Base-by-base conservation (phyloP, 1,140 invertebrate species). In the Nasonia longicornis region DNA sequence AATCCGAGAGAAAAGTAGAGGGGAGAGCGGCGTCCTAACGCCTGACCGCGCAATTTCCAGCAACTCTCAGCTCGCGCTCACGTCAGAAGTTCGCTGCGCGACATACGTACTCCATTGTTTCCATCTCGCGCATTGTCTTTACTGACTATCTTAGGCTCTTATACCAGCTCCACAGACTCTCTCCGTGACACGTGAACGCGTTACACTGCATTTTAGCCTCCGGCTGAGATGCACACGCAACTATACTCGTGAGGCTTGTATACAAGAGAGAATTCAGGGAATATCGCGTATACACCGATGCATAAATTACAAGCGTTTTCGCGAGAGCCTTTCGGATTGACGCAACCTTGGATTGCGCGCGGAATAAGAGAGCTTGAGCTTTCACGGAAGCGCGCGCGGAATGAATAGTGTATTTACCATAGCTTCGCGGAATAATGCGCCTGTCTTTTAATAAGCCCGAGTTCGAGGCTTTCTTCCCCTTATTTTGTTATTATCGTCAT, bases 61-160 rank as follows among this genome's bases (percentile, higher is more conserved):
- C 14, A 26, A 26, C 69, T 7, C 58, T 16, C 26, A 26, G 26
- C 26, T 26, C 22, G n/a, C 70, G 52, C 26, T 26, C 26, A 26
- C 22, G 70, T 73, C 78, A 48, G 70, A 79, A 73, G 64, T 48
- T 79, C 78, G 14, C 45, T 22, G 67, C 0, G 42, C 11, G n/a
- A 29, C 20, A 16, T n/a, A 14, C 14, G 70, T 72, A 58, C 29
- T 74, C 52, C 16, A 48, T 74, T 72, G 77, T 72, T 64, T 52
- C 22, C 69, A 42, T 79, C 35, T 42, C 31, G 12, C 58, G 22
- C 72, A 67, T 69, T 80, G 71, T 80, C 78, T 73, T 80, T 0
- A 8, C 67, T 26, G 16, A 4, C 22, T 16, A 58, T 58, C 52
- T 58, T 58, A 58, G 45, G 14, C 20, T 58, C 52, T 58, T 58